phyloP scores from a whole-genome alignment of 1,140 invertebrate genomes.

The Drosophila carrolli region DNA sequence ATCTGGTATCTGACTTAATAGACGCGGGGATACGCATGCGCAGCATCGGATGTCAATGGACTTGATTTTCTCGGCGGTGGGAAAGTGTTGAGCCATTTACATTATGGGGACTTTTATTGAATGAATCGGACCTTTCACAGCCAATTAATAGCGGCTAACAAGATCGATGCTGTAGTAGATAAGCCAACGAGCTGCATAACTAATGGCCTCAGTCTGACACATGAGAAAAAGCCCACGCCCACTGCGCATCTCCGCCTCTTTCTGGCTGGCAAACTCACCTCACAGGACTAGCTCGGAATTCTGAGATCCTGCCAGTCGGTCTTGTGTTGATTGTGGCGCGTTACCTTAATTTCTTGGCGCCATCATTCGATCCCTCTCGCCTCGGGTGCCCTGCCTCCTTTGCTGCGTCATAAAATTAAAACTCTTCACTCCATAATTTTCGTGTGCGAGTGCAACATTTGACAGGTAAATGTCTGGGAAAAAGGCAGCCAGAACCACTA shows the following conservation, averaged over 20 bases:
- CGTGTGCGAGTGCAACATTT: conserved; percentile 81
- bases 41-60: conserved; percentile 71
- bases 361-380: conserved; percentile 42
- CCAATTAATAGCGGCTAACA: conserved; percentile 79
- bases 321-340: conserved; percentile 77
- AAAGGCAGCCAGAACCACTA: conserved; percentile 50
- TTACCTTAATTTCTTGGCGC: conserved; percentile 82
- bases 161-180: conserved; percentile 71
- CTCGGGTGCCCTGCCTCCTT: conserved; percentile 40
- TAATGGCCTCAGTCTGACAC: conserved; percentile 54
- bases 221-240: conserved; percentile 28
- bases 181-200: conserved; percentile 63
- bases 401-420: conserved; percentile 82
- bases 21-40: conserved; percentile 49
- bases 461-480: conserved; percentile 82
- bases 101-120: conserved; percentile 75
- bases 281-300: not conserved
- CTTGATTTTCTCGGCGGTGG: conserved; percentile 53
- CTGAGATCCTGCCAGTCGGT: conserved; percentile 16
- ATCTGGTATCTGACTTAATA: conserved; percentile 63
- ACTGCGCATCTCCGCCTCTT: not conserved
- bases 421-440: conserved; percentile 83
- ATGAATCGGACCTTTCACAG: conserved; percentile 79
- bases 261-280: not conserved
- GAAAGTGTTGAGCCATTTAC: conserved; percentile 78